Percentiles rank a stretch among this genome's conserved stretches.
These are phyloP conservation scores for Carpatolechia fugitivella DNA, from an alignment of 2,888 invertebrate species.

Conservation along the genomic window DNA sequence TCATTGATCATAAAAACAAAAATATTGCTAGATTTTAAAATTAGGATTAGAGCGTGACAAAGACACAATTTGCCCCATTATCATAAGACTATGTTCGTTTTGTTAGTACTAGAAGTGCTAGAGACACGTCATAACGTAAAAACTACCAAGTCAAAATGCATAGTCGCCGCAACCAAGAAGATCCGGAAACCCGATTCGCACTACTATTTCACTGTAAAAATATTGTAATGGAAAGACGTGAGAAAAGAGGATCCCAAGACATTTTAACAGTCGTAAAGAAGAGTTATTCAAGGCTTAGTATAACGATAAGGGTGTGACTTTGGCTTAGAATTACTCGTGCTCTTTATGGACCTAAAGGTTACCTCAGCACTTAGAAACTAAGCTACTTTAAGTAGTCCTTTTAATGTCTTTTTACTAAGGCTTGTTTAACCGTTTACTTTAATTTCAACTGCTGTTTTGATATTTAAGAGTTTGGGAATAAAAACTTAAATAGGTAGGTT, in stretches of 20 bases:
- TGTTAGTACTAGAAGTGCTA: too few relatives aligned
- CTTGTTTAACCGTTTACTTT: too few relatives aligned
- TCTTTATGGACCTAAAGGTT: constrained; percentile 11
- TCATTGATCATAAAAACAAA: too few relatives aligned
- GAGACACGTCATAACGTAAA: too few relatives aligned
- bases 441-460: too few relatives aligned
- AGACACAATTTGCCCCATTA: too few relatives aligned
- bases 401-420: neutral
- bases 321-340: constrained; percentile 12
- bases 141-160: neutral
- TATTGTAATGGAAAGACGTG: constrained; percentile 50
- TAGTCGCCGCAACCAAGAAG: neutral
- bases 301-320: constrained; percentile 14
- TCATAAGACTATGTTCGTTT: too few relatives aligned
- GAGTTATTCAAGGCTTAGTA: constrained; percentile 28
- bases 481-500: too few relatives aligned
- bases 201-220: constrained; percentile 51
- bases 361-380: constrained; percentile 4
- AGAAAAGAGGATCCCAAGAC: constrained; percentile 35
- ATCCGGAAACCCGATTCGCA: constrained; percentile 16
- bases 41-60: too few relatives aligned
- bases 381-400: neutral
- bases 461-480: too few relatives aligned
- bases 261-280: constrained; percentile 48
- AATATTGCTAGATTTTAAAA: too few relatives aligned